Evolutionary conservation across 1,140 invertebrate genomes (phyloP).

Genomic region (Stegodyphus mimosarum): DNA sequence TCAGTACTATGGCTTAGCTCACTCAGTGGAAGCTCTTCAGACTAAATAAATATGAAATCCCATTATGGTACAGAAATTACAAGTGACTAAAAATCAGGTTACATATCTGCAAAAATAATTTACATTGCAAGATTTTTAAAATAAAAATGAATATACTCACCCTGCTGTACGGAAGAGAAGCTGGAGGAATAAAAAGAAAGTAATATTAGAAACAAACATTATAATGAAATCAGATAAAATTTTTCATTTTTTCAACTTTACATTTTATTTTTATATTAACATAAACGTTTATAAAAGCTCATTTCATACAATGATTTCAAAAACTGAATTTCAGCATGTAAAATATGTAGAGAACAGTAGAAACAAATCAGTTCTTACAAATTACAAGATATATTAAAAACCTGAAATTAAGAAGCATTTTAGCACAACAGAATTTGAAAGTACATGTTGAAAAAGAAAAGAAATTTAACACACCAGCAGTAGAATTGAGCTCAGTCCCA

Average conservation of each 20-base stretch:
- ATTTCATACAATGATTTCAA: too few relatives aligned
- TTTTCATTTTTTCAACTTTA: too few relatives aligned
- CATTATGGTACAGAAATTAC: background rate
- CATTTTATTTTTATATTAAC: too few relatives aligned
- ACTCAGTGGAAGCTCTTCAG: constrained; percentile 79
- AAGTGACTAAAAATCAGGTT: background rate
- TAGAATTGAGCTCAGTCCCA: constrained; percentile 72
- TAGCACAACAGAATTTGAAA: too few relatives aligned
- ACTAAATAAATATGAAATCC: constrained; percentile 69
- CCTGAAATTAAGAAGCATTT: too few relatives aligned
- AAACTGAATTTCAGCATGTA: too few relatives aligned
- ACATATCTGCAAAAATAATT: background rate
- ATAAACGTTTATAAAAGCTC: too few relatives aligned
- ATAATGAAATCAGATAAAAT: too few relatives aligned
- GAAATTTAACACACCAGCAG: constrained; percentile 63
- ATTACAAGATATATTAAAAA: too few relatives aligned
- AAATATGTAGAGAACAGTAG: too few relatives aligned
- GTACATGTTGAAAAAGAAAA: too few relatives aligned
- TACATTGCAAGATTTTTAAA: background rate
- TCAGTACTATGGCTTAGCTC: constrained; percentile 79
- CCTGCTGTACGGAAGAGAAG: constrained; percentile 25
- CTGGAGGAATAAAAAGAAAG: constrained; percentile 22
- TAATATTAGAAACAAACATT: background rate
- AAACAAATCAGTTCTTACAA: too few relatives aligned
- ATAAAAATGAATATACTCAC: constrained; percentile 14